Evolutionary conservation across 1,140 invertebrate genomes (phyloP).

Genomic region (Leptonema lineaticorne): DNA sequence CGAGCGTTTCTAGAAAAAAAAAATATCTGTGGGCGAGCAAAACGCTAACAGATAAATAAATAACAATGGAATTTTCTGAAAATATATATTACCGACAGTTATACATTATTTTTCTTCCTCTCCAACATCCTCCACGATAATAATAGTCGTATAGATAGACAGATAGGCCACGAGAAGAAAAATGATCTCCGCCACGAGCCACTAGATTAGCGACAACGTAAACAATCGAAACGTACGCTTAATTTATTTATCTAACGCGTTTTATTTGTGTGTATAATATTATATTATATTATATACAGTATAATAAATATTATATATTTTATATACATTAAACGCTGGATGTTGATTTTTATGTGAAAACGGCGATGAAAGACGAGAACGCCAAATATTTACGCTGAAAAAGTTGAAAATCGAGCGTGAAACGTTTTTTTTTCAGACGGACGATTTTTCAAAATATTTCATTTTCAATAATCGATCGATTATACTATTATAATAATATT

Average conservation of each 20-base stretch:
- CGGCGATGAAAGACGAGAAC: not conserved
- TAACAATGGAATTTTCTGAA: not conserved
- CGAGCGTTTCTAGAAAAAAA: too few species aligned
- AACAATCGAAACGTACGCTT: constrained; percentile 1
- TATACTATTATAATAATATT: too few species aligned
- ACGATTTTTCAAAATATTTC: not conserved
- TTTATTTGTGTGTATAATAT: not conserved
- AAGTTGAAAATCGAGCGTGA: constrained; percentile 3
- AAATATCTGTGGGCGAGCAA: not conserved
- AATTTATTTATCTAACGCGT: not conserved
- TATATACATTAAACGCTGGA: not conserved
- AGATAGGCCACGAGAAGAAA: not conserved
- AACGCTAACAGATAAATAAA: not conserved
- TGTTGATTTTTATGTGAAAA: not conserved
- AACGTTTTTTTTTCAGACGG: too few species aligned
- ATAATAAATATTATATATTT: not conserved
- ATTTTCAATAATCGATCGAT: not conserved
- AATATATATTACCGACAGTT: not conserved
- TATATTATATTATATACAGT: too few species aligned
- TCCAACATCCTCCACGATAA: too few species aligned
- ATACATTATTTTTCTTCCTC: not conserved
- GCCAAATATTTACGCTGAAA: constrained; percentile 8
- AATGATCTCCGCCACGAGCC: not conserved
- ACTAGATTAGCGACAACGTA: constrained; percentile 12
- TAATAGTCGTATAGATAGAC: not conserved